Evolutionary conservation across 2,888 invertebrate species (phyloP).

Genomic region (Athetis lepigone): DNA sequence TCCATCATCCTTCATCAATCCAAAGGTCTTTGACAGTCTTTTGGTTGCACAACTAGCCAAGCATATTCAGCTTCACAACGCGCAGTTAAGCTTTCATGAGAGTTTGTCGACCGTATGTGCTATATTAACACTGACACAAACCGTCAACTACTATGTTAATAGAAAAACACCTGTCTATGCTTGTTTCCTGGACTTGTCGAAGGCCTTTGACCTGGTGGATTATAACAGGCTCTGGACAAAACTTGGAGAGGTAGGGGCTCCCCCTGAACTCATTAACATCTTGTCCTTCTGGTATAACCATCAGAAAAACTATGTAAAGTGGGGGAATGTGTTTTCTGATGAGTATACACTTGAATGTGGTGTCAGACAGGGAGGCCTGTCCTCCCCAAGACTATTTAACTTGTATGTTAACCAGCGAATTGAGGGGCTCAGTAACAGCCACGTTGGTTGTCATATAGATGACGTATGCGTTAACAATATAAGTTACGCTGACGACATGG

Average conservation of each 20-base stretch:
- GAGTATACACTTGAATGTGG: conserved; percentile 10
- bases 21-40: conserved; percentile 7
- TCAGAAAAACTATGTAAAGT: conserved; percentile 13
- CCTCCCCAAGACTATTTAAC: conserved; percentile 7
- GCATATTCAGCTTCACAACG: conserved; percentile 2
- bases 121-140: conserved; percentile 7
- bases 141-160: conserved; percentile 6
- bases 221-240: conserved; percentile 4
- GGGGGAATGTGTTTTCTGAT: conserved; percentile 7
- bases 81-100: conserved; percentile 9
- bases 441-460: too few species aligned
- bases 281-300: conserved; percentile 8
- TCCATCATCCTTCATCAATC: too few species aligned
- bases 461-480: too few species aligned
- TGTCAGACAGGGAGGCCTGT: conserved; percentile 14
- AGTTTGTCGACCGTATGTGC: conserved; percentile 10
- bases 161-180: too few species aligned
- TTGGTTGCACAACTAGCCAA: conserved; percentile 2
- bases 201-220: conserved; percentile 14
- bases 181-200: conserved; percentile 8
- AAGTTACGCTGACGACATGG: too few species aligned
- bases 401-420: too few species aligned
- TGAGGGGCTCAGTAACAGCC: too few species aligned
- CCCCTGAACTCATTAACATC: conserved; percentile 4
- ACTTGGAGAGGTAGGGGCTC: conserved; percentile 5